phyloP scores from a whole-genome alignment of 2,113 vertebrate genomes.

The Tetraodon nigroviridis region DNA sequence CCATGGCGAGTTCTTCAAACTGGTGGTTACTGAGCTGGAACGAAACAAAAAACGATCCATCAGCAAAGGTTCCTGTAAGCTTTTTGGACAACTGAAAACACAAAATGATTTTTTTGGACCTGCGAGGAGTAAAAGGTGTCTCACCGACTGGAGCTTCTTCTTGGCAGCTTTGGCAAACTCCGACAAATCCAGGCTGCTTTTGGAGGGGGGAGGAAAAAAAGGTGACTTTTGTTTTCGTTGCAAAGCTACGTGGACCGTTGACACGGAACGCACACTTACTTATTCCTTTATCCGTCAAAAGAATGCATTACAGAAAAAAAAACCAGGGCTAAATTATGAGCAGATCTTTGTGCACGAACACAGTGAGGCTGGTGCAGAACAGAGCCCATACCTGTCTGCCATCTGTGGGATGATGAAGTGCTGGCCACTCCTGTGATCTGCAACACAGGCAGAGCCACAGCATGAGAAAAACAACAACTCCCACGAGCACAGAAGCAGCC shows the following conservation, averaged over 20 bases:
- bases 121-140: conserved; percentile 38
- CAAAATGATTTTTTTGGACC: background rate
- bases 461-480: background rate
- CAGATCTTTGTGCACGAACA: background rate
- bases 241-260: background rate
- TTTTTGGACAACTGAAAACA: background rate
- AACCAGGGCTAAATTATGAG: conserved; percentile 17
- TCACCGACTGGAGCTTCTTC: conserved; percentile 97
- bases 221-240: background rate
- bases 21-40: conserved; percentile 93
- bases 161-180: conserved; percentile 97
- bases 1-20: conserved; percentile 99
- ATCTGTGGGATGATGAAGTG: conserved; percentile 98
- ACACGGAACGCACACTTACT: conserved; percentile 60
- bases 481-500: background rate
- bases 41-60: background rate
- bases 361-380: background rate
- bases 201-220: conserved; percentile 33
- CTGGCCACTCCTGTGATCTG: conserved; percentile 94
- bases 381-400: conserved; percentile 89
- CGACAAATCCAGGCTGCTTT: conserved; percentile 95
- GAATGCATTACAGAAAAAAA: conserved; percentile 53
- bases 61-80: background rate
- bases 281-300: conserved; percentile 68
- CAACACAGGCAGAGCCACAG: conserved; percentile 38